phyloP scores from a whole-genome alignment of 2,888 invertebrate genomes.

The Hypselothyrea guttata region DNA sequence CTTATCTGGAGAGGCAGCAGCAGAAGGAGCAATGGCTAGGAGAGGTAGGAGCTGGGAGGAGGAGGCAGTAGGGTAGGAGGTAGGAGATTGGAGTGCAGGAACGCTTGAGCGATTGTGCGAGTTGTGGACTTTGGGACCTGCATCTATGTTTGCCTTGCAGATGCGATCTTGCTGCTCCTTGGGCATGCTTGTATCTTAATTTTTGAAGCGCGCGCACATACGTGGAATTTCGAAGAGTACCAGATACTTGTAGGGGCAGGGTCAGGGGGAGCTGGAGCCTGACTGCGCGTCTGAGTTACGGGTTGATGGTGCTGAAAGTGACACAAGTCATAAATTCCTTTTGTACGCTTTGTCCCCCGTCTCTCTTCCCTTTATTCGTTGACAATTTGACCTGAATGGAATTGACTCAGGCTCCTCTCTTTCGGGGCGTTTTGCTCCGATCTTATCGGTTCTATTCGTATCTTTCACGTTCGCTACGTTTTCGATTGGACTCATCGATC shows the following conservation, averaged over 20 bases:
- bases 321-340: constrained; percentile 80
- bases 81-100: too few species aligned
- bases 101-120: constrained; percentile 54
- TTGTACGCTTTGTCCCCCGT: constrained; percentile 44
- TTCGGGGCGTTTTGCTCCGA: constrained; percentile 13
- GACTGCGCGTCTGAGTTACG: constrained; percentile 77
- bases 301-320: constrained; percentile 77
- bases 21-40: constrained; percentile 18
- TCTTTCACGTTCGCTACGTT: constrained; percentile 46
- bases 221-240: constrained; percentile 62
- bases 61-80: too few species aligned
- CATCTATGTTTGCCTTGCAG: constrained; percentile 36
- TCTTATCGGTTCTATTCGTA: constrained; percentile 63
- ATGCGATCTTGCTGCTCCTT: constrained; percentile 71
- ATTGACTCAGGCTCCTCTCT: constrained; percentile 54
- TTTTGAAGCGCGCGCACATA: constrained; percentile 75
- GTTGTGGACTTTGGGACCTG: constrained; percentile 18
- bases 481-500: constrained; percentile 57
- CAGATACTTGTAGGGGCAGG: too few species aligned
- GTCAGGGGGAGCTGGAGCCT: constrained; percentile 21
- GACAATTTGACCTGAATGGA: constrained; percentile 70
- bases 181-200: constrained; percentile 75
- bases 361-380: constrained; percentile 26
- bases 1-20: constrained; percentile 58
- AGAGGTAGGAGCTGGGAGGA: constrained; percentile 1